Conservation (phyloP, 1,140 invertebrate genomes). For the Steinernema khuongi region DNA sequence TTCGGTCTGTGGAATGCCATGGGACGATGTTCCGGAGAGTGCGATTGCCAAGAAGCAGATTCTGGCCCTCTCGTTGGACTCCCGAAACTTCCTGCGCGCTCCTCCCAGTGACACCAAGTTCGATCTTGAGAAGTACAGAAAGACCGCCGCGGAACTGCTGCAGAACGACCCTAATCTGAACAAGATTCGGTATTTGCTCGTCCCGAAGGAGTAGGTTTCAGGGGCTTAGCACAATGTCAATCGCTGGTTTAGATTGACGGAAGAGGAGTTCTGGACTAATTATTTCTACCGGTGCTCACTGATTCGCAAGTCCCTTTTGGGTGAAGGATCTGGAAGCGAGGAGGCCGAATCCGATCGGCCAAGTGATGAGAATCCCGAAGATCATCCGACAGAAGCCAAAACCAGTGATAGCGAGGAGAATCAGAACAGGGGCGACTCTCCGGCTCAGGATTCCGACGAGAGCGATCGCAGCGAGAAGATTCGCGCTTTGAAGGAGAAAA, state of each 20-base stretch:
- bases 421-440: not conserved
- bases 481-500: not conserved
- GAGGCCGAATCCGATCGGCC: not conserved
- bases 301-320: slow-evolving; percentile 77
- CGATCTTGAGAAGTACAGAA: slow-evolving; percentile 79
- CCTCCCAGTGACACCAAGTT: slow-evolving; percentile 83
- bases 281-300: slow-evolving; percentile 98
- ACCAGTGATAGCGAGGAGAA: not conserved
- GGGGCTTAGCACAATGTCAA: not conserved
- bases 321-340: slow-evolving; percentile 12
- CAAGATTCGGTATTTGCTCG: slow-evolving; percentile 95
- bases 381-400: not conserved
- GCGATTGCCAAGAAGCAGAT: slow-evolving; percentile 44
- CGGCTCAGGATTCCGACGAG: not conserved
- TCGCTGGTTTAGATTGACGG: slow-evolving; percentile 74
- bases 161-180: slow-evolving; percentile 87
- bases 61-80: slow-evolving; percentile 65
- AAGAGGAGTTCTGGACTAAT: slow-evolving; percentile 98
- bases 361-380: not conserved
- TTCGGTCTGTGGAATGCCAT: slow-evolving; percentile 28
- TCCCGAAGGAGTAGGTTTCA: slow-evolving; percentile 76
- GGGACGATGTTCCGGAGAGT: slow-evolving; percentile 45
- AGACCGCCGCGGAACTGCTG: slow-evolving; percentile 84
- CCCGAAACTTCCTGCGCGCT: slow-evolving; percentile 89
- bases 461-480: not conserved